These are phyloP conservation scores for Apotomis betuletana DNA, from an alignment of 2,888 invertebrate genomes.

Conservation along the genomic window DNA sequence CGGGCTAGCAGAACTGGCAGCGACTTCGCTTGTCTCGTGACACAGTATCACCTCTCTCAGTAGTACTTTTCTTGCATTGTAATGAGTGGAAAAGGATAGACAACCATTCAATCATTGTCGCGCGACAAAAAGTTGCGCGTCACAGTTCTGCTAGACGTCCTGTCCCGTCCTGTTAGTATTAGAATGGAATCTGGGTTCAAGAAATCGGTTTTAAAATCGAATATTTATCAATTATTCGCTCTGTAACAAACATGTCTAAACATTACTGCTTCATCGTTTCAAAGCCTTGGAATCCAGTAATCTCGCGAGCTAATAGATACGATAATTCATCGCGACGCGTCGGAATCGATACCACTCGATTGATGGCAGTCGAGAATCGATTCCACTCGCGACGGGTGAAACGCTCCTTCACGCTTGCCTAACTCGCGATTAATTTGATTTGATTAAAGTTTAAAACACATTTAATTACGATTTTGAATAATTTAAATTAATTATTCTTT, in stretches of 20 bases:
- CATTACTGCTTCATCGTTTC: conserved; percentile 47
- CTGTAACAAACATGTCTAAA: conserved; percentile 50
- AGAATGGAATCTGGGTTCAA: neutral
- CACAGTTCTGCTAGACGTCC: too few relatives aligned
- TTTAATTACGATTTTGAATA: conserved; percentile 16
- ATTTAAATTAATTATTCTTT: neutral
- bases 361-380: conserved; percentile 59
- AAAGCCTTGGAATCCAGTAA: conserved; percentile 70
- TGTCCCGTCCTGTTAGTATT: too few relatives aligned
- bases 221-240: neutral
- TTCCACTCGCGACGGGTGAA: conserved; percentile 44
- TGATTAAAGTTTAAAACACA: conserved; percentile 34
- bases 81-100: too few relatives aligned
- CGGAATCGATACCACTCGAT: conserved; percentile 72
- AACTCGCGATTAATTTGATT: conserved; percentile 26
- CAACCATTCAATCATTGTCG: too few relatives aligned
- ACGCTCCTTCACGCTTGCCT: conserved; percentile 38
- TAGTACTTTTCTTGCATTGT: too few relatives aligned
- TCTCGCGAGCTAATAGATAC: conserved; percentile 80
- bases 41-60: too few relatives aligned
- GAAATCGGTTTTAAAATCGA: neutral
- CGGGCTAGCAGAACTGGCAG: too few relatives aligned
- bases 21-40: too few relatives aligned
- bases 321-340: conserved; percentile 77
- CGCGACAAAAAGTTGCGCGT: too few relatives aligned